phyloP scores from a whole-genome alignment of 2,797 vertebrate species.

The Phalanger gymnotis region DNA sequence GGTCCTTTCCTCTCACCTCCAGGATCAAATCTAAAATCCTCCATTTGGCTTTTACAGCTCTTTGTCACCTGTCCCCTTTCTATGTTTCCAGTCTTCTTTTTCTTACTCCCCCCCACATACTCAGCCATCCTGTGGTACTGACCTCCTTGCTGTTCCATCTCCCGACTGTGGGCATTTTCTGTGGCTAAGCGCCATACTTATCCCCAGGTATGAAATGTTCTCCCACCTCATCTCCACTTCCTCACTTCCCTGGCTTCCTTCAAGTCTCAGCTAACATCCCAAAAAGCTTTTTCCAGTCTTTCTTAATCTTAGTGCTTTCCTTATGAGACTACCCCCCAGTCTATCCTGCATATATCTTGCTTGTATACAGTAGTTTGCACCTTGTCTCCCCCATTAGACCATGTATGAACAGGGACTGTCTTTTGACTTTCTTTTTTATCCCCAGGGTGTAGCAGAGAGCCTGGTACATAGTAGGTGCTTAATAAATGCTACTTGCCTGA shows the following conservation, averaged over 20 bases:
- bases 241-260: neutral
- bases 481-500: neutral
- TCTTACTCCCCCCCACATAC: too few relatives aligned
- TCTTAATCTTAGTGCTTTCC: neutral
- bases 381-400: neutral
- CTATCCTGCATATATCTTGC: neutral
- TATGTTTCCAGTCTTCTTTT: too few relatives aligned
- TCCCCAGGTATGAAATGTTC: neutral
- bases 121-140: too few relatives aligned
- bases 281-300: neutral
- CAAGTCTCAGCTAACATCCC: neutral
- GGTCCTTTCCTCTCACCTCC: too few relatives aligned
- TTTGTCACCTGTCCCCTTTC: too few relatives aligned
- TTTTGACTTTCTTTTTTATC: neutral
- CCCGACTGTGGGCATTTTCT: too few relatives aligned
- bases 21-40: too few relatives aligned
- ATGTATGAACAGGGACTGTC: neutral
- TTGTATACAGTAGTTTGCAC: neutral
- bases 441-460: neutral
- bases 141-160: too few relatives aligned
- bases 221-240: neutral
- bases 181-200: too few relatives aligned
- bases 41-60: too few relatives aligned
- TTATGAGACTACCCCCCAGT: neutral
- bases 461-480: neutral